Evolutionary conservation across 2,888 invertebrate species (phyloP).

Genomic region (Amphipoea oculea): DNA sequence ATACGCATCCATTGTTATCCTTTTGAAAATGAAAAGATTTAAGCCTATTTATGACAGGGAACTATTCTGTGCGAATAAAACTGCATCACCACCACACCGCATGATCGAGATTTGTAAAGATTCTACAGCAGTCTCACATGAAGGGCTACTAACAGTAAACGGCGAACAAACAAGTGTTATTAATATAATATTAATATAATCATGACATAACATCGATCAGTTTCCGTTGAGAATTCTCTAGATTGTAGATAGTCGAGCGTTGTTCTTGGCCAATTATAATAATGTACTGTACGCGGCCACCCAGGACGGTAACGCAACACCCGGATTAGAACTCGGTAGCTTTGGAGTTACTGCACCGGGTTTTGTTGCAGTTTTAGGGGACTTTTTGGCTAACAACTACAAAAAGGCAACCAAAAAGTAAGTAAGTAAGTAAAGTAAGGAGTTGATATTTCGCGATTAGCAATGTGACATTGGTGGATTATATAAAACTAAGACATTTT

Average conservation of each 20-base stretch:
- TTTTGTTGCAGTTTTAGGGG: constrained; percentile 31
- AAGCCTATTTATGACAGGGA: background rate
- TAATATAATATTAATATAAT: constrained; percentile 67
- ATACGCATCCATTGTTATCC: no score
- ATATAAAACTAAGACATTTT: background rate
- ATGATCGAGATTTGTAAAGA: constrained; percentile 48
- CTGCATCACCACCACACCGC: constrained; percentile 1
- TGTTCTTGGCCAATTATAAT: constrained; percentile 79
- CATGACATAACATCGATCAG: constrained; percentile 70
- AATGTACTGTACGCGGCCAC: constrained; percentile 81
- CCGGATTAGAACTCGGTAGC: constrained; percentile 78
- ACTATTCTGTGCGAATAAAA: background rate
- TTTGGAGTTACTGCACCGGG: constrained; percentile 55
- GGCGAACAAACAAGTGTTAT: constrained; percentile 67
- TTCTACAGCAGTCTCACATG: constrained; percentile 28
- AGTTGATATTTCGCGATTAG: background rate
- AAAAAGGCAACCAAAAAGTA: background rate
- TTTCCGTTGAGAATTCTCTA: constrained; percentile 77
- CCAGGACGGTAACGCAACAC: constrained; percentile 85
- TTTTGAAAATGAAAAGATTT: background rate
- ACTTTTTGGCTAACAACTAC: background rate
- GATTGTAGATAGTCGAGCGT: constrained; percentile 77
- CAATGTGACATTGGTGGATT: background rate
- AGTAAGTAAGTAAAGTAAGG: no score
- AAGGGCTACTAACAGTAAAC: constrained; percentile 53